Base-by-base conservation (phyloP, 2,113 vertebrate genomes). In the Eupsittula cactorum region DNA sequence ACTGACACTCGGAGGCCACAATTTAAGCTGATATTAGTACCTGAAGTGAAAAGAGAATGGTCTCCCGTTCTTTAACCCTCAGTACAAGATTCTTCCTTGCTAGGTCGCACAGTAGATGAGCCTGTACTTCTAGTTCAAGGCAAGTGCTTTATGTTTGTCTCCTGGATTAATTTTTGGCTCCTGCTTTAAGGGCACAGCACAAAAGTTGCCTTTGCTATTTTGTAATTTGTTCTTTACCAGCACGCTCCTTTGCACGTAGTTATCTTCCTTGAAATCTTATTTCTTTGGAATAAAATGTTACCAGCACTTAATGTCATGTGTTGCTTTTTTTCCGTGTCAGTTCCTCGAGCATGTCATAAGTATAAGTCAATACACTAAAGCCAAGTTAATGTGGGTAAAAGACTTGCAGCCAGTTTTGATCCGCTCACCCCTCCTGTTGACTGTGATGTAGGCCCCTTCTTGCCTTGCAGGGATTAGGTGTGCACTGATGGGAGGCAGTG, bases 11-110 rank as follows among this genome's bases (percentile, higher is more conserved):
- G 47, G 79, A 95, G 82, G 88, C 86, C 82, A 64, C 85, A 86
- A 37, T n/a, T 89, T 90, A 88, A 96, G 82, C 63, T 70, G 64
- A 46, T 91, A 46, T 31, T 90, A 75, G 46, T 62, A 90, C 88
- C 88, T 91, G 81, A 62, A 96, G 85, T 75, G 90, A 88, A 84
- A 83, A 89, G 86, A 47, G 88, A 90, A 64, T 49, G 67, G 69
- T 92, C 82, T 93, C 95, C 93, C 82, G 82, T 88, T 92, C 86
- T 63, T 70, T 87, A 80, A 92, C 86, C 67, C 65, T 42, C 60
- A 88, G 79, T 59, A 49, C 49, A 86, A 88, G 90, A 23, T 53
- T 89, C 28, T 64, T 62, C n/a, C 52, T 15, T 92, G 77, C 71
- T 80, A 74, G 31, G 52, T 90, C 63, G 39, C 65, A n/a, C 49